phyloP scores from a whole-genome alignment of 2,113 vertebrate genomes.

The Okapia johnstoni region DNA sequence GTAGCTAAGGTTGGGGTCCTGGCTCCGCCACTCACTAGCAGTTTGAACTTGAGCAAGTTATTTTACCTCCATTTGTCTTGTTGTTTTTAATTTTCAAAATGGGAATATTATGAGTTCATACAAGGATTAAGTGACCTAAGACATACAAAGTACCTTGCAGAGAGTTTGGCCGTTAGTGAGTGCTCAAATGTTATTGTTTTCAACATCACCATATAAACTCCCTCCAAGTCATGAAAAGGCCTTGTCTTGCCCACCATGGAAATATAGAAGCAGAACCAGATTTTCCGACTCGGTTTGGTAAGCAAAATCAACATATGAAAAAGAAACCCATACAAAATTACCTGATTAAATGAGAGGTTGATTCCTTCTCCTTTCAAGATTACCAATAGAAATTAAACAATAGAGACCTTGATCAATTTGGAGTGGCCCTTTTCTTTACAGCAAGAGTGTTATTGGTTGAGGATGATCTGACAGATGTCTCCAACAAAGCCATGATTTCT shows the following conservation, averaged over 20 bases:
- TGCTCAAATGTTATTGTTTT: neutral
- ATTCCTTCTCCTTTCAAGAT: neutral
- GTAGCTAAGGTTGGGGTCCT: neutral
- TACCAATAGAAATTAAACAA: slow-evolving; percentile 1
- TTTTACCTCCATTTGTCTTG: neutral
- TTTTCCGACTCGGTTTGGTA: neutral
- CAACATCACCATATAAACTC: neutral
- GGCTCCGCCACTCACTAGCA: neutral
- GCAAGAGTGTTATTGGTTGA: neutral
- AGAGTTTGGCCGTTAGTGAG: neutral
- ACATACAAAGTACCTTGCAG: neutral
- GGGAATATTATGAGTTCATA: neutral
- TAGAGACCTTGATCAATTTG: neutral
- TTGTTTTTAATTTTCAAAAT: neutral
- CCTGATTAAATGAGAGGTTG: neutral
- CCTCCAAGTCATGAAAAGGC: neutral
- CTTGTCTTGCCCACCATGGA: neutral
- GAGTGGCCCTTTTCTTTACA: neutral
- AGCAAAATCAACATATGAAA: neutral
- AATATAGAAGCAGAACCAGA: neutral
- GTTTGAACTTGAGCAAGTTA: neutral
- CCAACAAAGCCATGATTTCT: neutral
- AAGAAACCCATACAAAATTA: neutral
- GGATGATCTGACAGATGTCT: neutral
- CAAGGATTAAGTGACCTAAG: neutral